Conservation (phyloP, 1,140 invertebrate genomes). For the Cyclina sinensis region DNA sequence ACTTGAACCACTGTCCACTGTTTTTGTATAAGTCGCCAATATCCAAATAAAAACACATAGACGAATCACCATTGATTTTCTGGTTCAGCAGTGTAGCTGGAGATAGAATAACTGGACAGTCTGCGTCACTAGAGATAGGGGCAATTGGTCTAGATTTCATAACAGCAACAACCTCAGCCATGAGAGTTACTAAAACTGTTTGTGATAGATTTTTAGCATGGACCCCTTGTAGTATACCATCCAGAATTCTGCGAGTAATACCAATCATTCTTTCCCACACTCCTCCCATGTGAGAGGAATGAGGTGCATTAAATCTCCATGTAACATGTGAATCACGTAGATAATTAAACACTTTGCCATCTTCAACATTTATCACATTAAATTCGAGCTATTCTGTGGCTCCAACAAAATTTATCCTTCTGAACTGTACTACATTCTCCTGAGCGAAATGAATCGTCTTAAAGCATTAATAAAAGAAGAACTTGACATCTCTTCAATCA, state of each 20-base stretch:
- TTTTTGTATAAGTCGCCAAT: slow-evolving; percentile 51
- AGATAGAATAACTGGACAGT: not conserved
- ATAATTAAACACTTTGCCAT: not conserved
- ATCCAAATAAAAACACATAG: not conserved
- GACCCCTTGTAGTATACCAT: slow-evolving; percentile 54
- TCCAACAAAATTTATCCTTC: slow-evolving; percentile 16
- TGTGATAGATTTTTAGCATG: slow-evolving; percentile 53
- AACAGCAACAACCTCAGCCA: slow-evolving; percentile 64
- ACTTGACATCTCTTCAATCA: not conserved
- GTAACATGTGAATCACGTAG: not conserved
- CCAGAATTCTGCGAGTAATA: slow-evolving; percentile 56
- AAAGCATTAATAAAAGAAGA: slow-evolving; percentile 1
- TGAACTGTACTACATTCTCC: not conserved
- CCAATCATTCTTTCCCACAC: slow-evolving; percentile 73
- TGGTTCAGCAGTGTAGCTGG: not conserved
- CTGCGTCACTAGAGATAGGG: slow-evolving; percentile 61
- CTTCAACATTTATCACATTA: not conserved
- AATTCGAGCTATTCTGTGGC: not conserved
- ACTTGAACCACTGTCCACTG: slow-evolving; percentile 66
- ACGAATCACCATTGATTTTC: not conserved
- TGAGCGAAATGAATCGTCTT: not conserved
- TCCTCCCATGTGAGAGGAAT: slow-evolving; percentile 64
- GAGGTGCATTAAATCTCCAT: slow-evolving; percentile 61
- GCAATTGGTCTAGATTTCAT: slow-evolving; percentile 67
- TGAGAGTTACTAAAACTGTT: slow-evolving; percentile 69